phyloP scores from a whole-genome alignment of 2,797 vertebrate species.

The Micropoecilia bifurca region DNA sequence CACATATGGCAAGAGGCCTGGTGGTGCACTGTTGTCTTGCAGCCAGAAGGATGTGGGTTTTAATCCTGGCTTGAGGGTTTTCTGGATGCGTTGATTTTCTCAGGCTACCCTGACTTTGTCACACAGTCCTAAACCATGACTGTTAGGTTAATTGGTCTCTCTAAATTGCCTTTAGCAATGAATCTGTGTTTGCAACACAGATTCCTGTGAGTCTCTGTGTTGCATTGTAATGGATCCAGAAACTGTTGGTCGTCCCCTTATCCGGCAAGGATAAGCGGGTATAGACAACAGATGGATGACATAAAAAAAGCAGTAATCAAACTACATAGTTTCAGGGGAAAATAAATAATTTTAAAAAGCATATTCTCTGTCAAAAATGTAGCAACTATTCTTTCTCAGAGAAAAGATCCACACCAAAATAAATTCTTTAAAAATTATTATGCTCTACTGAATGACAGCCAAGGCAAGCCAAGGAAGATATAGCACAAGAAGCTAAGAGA shows the following conservation, averaged over 20 bases:
- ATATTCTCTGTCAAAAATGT: background rate
- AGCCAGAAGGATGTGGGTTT: background rate
- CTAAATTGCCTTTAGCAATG: background rate
- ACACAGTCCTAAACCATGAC: background rate
- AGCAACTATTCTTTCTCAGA: background rate
- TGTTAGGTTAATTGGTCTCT: background rate
- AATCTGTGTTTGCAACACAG: background rate
- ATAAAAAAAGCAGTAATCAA: background rate
- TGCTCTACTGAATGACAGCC: constrained; percentile 4
- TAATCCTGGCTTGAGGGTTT: background rate
- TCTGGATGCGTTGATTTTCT: background rate
- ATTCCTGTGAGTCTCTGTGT: background rate
- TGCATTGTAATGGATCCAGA: background rate
- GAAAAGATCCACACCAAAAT: background rate
- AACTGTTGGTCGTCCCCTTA: background rate
- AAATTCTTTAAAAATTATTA: background rate
- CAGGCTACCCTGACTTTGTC: background rate
- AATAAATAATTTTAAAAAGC: background rate
- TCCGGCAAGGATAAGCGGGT: background rate
- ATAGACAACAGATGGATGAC: background rate
- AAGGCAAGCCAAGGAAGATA: background rate
- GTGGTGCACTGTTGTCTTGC: background rate
- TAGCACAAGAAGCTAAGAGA: background rate
- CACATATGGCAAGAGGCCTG: background rate
- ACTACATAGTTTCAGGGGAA: background rate